A percentile compares a stretch with the other conserved stretches of the same genome.
phyloP scores from a whole-genome alignment of 2,113 vertebrate species.

The Psittacus erithacus region DNA sequence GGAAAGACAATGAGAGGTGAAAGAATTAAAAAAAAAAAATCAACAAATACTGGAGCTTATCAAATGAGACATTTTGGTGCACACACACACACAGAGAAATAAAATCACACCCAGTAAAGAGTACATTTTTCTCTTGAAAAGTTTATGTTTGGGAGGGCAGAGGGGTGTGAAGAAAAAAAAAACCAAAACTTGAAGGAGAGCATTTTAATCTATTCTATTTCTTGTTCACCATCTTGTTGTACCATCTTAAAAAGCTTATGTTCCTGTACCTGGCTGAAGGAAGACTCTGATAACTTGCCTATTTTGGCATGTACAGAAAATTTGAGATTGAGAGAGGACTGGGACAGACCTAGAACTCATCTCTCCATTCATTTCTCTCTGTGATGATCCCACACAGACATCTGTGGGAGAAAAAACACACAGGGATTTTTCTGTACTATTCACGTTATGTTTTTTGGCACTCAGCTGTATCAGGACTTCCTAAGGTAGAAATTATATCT shows the following conservation, averaged over 20 bases:
- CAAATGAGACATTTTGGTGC: rapidly evolving
- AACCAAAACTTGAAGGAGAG: neutral
- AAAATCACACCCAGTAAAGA: rapidly evolving
- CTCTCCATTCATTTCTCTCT: neutral
- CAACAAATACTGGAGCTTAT: neutral
- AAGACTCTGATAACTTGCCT: neutral
- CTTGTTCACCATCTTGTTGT: neutral
- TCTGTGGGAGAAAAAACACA: neutral
- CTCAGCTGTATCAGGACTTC: neutral
- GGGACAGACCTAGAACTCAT: neutral
- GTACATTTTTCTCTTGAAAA: neutral
- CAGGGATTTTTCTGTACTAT: neutral
- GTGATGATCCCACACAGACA: neutral
- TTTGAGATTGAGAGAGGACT: neutral
- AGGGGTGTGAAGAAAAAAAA: neutral
- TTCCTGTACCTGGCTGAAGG: neutral
- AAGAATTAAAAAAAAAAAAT: neutral
- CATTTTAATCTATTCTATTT: rapidly evolving
- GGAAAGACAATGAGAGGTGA: neutral
- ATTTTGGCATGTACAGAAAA: neutral
- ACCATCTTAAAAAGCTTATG: neutral
- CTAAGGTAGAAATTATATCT: neutral
- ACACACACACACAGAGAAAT: neutral
- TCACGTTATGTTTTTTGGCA: neutral
- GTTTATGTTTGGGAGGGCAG: neutral